Evolutionary conservation across 1,140 invertebrate genomes (phyloP), one percentile per base, ranked within the genome.

Genomic region (Grapholita molesta): DNA sequence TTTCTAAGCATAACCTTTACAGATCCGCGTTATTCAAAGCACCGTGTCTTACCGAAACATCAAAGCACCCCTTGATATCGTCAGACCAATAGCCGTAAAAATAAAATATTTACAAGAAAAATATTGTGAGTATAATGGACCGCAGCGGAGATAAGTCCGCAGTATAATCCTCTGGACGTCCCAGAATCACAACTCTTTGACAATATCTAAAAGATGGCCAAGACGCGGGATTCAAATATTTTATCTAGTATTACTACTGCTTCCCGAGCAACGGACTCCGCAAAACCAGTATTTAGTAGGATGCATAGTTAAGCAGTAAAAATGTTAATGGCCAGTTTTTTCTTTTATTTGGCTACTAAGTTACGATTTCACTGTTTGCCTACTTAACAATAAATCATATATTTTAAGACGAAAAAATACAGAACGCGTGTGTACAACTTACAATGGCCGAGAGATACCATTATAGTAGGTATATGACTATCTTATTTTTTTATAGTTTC

Each of bases 41-140:
- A 48, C n/a, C 42, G 42, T 48, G 42, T 48, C 30, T 65, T 32
- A 65, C 3, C 35, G 18, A 30, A 38, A 65, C 18, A 65, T 65
- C 30, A 65, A 33, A 65, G 33, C 23, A 32, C 15, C 24, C 55
- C n/a, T 61, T 61, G 12, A 61, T 61, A 28, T 61, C n/a, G 61
- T 30, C 61, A 30, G 28, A 64, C 30, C 32, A 35, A 32, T 74
- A 75, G 76, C 80, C 74, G 75, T 85, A 76, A 75, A 84, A 88
- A 88, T 87, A 86, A 87, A 90, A 88, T 89, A 88, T 85, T 61
- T 73, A 83, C 80, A 83, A 84, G 78, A 90, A 89, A 89, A 85
- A 86, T 88, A 80, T 83, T 86, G 53, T 81, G 80, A 86, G 82
- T 81, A 86, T 84, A 88, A 88, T 80, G 78, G 82, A 71, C 72